Percentiles rank a stretch among this genome's conserved stretches.
Evolutionary conservation across 2,888 invertebrate species (phyloP).

Genomic region (Phrixothrix hirtus): DNA sequence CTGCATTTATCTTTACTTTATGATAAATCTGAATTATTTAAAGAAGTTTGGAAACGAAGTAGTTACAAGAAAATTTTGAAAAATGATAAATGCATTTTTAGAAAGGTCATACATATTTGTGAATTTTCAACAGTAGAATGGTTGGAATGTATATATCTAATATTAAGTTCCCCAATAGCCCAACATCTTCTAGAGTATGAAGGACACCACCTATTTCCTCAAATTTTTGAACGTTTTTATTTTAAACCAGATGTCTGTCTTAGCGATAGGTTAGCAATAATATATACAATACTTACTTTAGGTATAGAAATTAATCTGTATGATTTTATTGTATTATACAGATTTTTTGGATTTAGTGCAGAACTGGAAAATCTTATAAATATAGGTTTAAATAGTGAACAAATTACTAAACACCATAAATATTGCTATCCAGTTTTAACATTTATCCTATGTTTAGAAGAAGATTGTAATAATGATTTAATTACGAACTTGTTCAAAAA

Average conservation of each 20-base stretch:
- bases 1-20: slow-evolving; percentile 13
- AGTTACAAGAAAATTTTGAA: slow-evolving; percentile 1
- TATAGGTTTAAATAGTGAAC: neutral
- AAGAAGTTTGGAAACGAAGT: slow-evolving; percentile 6
- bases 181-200: neutral
- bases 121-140: slow-evolving; percentile 6
- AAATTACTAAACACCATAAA: neutral
- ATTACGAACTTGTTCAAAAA: neutral
- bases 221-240: neutral
- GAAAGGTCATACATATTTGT: neutral
- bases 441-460: slow-evolving; percentile 9
- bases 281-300: slow-evolving; percentile 17
- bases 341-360: slow-evolving; percentile 16
- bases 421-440: slow-evolving; percentile 4
- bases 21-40: slow-evolving; percentile 10
- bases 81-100: neutral
- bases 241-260: neutral
- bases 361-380: slow-evolving; percentile 15
- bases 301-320: slow-evolving; percentile 5
- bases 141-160: slow-evolving; percentile 16
- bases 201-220: neutral
- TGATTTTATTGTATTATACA: slow-evolving; percentile 14
- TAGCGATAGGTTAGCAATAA: slow-evolving; percentile 19
- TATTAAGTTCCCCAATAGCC: slow-evolving; percentile 11
- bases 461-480: neutral